Percentiles rank a stretch among this genome's conserved stretches.
These are phyloP conservation scores for Achatina immaculata DNA, from an alignment of 1,140 invertebrate genomes.

Conservation along the genomic window DNA sequence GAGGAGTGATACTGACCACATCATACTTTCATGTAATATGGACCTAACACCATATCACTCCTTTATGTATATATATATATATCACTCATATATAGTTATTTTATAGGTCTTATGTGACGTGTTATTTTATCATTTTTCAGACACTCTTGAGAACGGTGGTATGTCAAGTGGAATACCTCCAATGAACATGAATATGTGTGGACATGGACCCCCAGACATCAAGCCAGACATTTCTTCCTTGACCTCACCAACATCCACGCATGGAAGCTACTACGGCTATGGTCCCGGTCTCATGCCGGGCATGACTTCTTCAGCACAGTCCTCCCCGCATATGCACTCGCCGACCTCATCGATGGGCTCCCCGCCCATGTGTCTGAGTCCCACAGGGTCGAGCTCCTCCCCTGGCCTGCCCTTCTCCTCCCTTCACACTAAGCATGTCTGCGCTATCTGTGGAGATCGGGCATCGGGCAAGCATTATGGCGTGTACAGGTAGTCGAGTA, in stretches of 20 bases:
- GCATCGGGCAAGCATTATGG: slow-evolving; percentile 72
- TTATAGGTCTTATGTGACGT: no score
- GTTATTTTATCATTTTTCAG: slow-evolving; percentile 52
- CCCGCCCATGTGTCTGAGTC: slow-evolving; percentile 61
- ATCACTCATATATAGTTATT: no score
- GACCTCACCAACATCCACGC: slow-evolving; percentile 54
- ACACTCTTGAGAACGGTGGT: slow-evolving; percentile 60
- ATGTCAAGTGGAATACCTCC: slow-evolving; percentile 38
- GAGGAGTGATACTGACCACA: no score
- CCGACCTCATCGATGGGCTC: slow-evolving; percentile 62
- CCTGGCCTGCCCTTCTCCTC: slow-evolving; percentile 62
- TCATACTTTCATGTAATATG: no score
- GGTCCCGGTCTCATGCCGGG: slow-evolving; percentile 48
- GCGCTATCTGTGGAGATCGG: slow-evolving; percentile 72
- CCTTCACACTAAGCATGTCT: slow-evolving; percentile 69
- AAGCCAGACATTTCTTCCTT: slow-evolving; percentile 68
- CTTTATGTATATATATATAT: no score
- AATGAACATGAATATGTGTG: slow-evolving; percentile 48
- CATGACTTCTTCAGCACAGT: slow-evolving; percentile 50
- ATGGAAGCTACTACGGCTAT: slow-evolving; percentile 47
- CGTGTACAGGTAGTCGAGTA: slow-evolving; percentile 67
- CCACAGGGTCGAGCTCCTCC: slow-evolving; percentile 60
- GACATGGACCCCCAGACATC: slow-evolving; percentile 61
- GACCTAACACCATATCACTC: no score
- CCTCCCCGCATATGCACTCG: slow-evolving; percentile 57